Conservation (phyloP, 2,888 invertebrate species). For the Campoplex capitator region DNA sequence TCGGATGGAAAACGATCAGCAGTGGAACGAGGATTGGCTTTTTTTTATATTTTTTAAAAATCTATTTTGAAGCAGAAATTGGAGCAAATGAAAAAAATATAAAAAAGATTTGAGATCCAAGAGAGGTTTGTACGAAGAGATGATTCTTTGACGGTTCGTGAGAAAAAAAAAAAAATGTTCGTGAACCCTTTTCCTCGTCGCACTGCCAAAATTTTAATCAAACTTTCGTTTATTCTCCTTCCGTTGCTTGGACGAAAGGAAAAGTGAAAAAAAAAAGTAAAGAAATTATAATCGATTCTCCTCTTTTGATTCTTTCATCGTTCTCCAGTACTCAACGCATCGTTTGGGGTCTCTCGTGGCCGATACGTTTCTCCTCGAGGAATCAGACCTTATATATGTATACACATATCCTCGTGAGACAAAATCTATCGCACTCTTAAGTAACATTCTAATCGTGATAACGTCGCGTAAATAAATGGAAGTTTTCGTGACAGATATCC, state of each 20-base stretch:
- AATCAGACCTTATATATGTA: neutral
- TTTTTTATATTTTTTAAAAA: neutral
- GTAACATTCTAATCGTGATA: constrained; percentile 79
- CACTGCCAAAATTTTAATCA: constrained; percentile 41
- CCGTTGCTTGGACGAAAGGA: neutral
- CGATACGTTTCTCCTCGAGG: constrained; percentile 11
- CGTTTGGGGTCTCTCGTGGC: constrained; percentile 39
- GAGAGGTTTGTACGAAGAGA: neutral
- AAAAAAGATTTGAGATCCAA: neutral
- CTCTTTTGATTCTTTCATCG: neutral
- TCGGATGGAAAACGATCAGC: constrained; percentile 51
- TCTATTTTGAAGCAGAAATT: neutral
- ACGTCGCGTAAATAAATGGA: constrained; percentile 73
- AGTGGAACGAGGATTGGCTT: constrained; percentile 57
- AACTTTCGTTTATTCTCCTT: neutral
- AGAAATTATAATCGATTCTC: neutral
- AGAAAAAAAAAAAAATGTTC: neutral
- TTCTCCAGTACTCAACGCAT: neutral
- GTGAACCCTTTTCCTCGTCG: constrained; percentile 45
- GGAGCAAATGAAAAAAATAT: neutral
- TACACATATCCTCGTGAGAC: constrained; percentile 5
- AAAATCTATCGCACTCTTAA: constrained; percentile 74
- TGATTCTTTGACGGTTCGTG: constrained; percentile 31
- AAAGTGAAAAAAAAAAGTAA: neutral
- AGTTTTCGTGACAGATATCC: constrained; percentile 56